Evolutionary conservation across 1,140 invertebrate species (phyloP).

Genomic region (Thaumetopoea pityocampa): DNA sequence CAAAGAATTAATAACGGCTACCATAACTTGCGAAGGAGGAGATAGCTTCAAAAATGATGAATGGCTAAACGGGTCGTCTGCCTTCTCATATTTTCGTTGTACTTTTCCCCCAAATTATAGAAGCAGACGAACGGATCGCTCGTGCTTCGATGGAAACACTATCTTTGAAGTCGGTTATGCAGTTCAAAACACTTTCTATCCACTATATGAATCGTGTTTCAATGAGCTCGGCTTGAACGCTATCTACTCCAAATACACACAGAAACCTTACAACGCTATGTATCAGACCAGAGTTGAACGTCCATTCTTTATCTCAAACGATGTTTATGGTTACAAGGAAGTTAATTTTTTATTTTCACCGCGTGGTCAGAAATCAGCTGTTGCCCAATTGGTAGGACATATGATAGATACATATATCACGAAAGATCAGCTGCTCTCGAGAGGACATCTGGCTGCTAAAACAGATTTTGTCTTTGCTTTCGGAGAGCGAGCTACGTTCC

Average conservation of each 20-base stretch:
- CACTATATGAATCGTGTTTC: constrained; percentile 59
- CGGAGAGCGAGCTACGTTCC: constrained; percentile 80
- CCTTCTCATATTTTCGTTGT: constrained; percentile 47
- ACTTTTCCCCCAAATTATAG: constrained; percentile 30
- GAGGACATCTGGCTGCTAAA: constrained; percentile 82
- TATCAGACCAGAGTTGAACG: constrained; percentile 52
- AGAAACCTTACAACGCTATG: constrained; percentile 55
- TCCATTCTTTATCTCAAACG: constrained; percentile 49
- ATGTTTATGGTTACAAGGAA: constrained; percentile 33
- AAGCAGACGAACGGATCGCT: constrained; percentile 44
- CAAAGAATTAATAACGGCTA: constrained; percentile 22
- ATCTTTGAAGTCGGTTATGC: constrained; percentile 60
- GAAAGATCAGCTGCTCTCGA: constrained; percentile 62
- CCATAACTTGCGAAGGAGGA: constrained; percentile 42
- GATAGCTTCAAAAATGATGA: constrained; percentile 48
- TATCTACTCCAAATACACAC: constrained; percentile 59
- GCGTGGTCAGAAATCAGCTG: constrained; percentile 35
- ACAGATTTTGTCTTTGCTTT: constrained; percentile 80
- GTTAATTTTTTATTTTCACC: constrained; percentile 50
- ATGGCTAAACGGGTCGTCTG: constrained; percentile 36
- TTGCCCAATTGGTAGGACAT: constrained; percentile 42
- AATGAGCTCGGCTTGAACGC: constrained; percentile 34
- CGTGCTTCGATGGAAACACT: constrained; percentile 40
- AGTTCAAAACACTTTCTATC: constrained; percentile 42
- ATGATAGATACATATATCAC: constrained; percentile 41